phyloP scores from a whole-genome alignment of 2,797 vertebrate genomes.

The Loriculus beryllinus region DNA sequence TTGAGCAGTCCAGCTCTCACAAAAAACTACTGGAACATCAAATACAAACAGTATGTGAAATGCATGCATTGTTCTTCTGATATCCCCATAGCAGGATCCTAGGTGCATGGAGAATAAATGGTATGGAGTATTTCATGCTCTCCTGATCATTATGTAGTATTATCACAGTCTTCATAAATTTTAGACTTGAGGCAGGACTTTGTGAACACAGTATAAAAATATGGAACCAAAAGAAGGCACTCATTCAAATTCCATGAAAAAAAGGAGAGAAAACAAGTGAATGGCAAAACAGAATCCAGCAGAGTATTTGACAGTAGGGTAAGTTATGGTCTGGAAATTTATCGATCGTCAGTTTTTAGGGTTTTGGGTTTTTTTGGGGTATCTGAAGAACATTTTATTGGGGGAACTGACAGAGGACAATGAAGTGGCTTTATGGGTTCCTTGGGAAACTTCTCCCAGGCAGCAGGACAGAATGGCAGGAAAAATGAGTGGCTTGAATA shows the following conservation, averaged over 20 bases:
- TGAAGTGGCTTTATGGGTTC: background rate
- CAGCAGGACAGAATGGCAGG: background rate
- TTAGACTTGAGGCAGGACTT: background rate
- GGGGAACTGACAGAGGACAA: background rate
- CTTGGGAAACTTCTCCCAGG: background rate
- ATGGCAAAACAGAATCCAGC: background rate
- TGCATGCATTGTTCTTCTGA: background rate
- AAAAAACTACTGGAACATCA: slow-evolving; percentile 7
- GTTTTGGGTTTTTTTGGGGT: background rate
- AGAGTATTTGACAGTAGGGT: background rate
- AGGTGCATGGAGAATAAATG: background rate
- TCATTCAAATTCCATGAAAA: background rate
- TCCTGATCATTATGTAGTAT: slow-evolving; percentile 21
- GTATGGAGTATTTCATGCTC: background rate
- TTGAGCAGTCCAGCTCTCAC: background rate
- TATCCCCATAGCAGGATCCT: background rate
- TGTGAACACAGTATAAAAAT: background rate
- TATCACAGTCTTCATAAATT: slow-evolving; percentile 36
- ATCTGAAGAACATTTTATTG: background rate
- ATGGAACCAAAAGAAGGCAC: background rate
- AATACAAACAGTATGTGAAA: slow-evolving; percentile 8
- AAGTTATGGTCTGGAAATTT: background rate
- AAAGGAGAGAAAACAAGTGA: background rate
- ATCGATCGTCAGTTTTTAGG: background rate
- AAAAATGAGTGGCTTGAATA: background rate